phyloP scores from a whole-genome alignment of 2,797 vertebrate genomes.

The Pyrocephalus nanus region DNA sequence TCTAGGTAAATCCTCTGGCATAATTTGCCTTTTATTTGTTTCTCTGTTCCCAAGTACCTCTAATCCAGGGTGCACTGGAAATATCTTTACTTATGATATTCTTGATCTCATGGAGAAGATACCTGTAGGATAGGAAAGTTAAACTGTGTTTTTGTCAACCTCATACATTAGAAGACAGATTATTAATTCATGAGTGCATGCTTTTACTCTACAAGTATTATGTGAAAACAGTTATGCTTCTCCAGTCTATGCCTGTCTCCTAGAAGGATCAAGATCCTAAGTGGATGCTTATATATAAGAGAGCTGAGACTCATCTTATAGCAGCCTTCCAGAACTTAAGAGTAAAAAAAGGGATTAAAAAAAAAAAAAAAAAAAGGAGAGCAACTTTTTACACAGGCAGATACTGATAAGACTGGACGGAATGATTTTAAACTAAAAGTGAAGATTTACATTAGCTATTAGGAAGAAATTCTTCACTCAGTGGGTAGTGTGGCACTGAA shows the following conservation, averaged over 20 bases:
- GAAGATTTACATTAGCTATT: background rate
- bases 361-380: background rate
- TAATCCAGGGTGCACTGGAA: background rate
- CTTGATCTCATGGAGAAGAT: background rate
- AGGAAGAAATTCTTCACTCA: background rate
- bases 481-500: background rate
- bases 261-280: background rate
- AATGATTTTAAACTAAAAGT: background rate
- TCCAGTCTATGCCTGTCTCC: background rate
- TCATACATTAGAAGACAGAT: background rate
- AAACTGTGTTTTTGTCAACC: background rate
- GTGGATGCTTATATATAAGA: background rate
- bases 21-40: background rate
- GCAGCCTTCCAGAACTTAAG: background rate
- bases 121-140: background rate
- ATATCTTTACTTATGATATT: background rate
- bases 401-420: background rate
- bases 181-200: fast-evolving
- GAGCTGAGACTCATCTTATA: background rate
- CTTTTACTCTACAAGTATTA: background rate
- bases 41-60: background rate
- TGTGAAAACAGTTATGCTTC: background rate
- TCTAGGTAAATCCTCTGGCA: background rate
- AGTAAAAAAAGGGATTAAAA: background rate
- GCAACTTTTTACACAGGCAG: background rate